Evolutionary conservation across 2,113 vertebrate species (phyloP).

Genomic region (Tachuris rubrigastra): DNA sequence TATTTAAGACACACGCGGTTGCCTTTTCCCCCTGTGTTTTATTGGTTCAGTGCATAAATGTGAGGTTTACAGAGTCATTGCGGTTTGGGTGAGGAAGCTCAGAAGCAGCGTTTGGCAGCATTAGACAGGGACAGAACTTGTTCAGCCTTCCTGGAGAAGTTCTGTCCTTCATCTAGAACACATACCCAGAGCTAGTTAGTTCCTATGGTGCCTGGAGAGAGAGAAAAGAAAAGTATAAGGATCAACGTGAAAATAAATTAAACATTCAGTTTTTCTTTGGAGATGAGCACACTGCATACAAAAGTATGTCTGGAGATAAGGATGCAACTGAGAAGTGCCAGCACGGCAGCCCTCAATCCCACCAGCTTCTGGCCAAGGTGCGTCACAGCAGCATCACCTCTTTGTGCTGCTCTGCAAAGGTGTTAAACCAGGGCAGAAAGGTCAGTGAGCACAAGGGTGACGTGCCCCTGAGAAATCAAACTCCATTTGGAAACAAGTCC

Average conservation of each 20-base stretch:
- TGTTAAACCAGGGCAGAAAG: not conserved
- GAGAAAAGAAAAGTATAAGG: not conserved
- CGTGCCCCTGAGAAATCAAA: not conserved
- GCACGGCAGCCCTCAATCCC: not conserved
- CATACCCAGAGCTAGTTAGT: not conserved
- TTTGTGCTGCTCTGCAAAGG: not conserved
- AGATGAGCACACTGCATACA: not conserved
- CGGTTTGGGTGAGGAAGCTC: not conserved
- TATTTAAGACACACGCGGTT: not conserved
- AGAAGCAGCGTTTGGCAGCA: not conserved
- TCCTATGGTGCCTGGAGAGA: not conserved
- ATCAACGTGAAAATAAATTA: not conserved
- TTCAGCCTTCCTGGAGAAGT: not conserved
- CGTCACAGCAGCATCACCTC: not conserved
- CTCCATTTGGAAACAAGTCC: not conserved
- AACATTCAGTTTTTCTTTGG: not conserved
- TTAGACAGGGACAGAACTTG: not conserved
- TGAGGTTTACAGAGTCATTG: not conserved
- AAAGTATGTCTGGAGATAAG: rapidly evolving
- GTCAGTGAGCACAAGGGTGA: not conserved
- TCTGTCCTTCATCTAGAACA: not conserved
- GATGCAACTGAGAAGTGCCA: not conserved
- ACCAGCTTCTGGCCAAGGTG: not conserved
- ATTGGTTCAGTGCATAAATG: not conserved
- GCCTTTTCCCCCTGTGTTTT: not conserved